Conservation (phyloP, 2,797 vertebrate species). For the Cynodonichthys magdalenae region DNA sequence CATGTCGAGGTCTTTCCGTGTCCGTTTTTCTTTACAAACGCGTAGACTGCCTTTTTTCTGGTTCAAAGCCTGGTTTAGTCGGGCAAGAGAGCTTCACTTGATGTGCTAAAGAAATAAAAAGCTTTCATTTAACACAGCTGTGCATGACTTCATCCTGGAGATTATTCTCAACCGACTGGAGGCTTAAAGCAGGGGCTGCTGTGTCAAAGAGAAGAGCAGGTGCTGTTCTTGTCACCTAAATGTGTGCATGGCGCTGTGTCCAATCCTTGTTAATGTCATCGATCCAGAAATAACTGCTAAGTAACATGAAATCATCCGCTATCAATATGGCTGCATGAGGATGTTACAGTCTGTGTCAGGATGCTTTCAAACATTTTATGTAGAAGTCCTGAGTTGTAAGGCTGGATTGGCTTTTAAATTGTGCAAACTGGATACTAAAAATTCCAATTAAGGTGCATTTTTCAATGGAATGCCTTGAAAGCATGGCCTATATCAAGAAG, state of each 20-base stretch:
- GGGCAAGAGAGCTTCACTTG: conserved; percentile 40
- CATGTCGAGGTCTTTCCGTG: conserved; percentile 17
- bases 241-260: conserved; percentile 2
- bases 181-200: conserved; percentile 10
- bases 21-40: conserved; percentile 32
- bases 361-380: conserved; percentile 1
- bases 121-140: conserved; percentile 55
- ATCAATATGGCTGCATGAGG: not conserved
- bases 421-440: not conserved
- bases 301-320: not conserved
- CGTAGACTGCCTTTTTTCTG: conserved; percentile 46
- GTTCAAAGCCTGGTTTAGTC: conserved; percentile 54
- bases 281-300: conserved; percentile 1
- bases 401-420: not conserved
- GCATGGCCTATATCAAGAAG: not conserved
- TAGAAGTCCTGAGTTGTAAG: not conserved
- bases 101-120: conserved; percentile 58
- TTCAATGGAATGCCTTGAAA: conserved; percentile 2
- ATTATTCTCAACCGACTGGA: conserved; percentile 53
- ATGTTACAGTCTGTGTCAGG: not conserved
- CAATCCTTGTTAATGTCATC: conserved; percentile 1
- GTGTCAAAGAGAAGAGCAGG: conserved; percentile 7
- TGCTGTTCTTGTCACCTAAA: conserved; percentile 19
- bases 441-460: not conserved
- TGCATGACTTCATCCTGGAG: conserved; percentile 57